phyloP scores from a whole-genome alignment of 2,888 invertebrate genomes.

The Rosalia funebris region DNA sequence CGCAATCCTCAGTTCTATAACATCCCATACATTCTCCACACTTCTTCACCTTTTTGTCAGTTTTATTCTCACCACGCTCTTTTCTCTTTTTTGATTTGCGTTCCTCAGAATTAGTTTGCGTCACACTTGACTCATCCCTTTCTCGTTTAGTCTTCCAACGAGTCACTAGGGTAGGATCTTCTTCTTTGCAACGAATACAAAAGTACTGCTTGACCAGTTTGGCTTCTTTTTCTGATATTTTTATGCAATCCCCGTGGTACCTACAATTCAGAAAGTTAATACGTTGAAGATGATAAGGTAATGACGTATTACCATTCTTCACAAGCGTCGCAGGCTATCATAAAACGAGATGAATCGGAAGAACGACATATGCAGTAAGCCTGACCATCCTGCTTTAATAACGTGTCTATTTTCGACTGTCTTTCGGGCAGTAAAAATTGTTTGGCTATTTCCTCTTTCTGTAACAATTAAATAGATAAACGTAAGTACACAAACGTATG shows the following conservation, averaged over 20 bases:
- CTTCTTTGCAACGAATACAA: constrained; percentile 85
- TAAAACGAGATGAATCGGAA: constrained; percentile 92
- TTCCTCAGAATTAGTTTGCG: constrained; percentile 49
- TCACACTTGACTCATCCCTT: constrained; percentile 50
- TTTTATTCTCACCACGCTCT: constrained; percentile 57
- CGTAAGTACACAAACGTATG: not conserved
- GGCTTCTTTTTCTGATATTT: constrained; percentile 92
- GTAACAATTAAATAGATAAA: constrained; percentile 46
- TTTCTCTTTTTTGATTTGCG: constrained; percentile 55
- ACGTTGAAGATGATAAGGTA: too few relatives aligned
- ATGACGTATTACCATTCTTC: constrained; percentile 83
- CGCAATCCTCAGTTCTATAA: constrained; percentile 75
- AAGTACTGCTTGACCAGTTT: constrained; percentile 94
- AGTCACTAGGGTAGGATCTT: constrained; percentile 81
- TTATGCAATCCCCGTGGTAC: constrained; percentile 97
- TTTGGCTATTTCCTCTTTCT: constrained; percentile 90
- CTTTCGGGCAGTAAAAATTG: constrained; percentile 90
- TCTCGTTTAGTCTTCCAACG: constrained; percentile 60
- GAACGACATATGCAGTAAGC: constrained; percentile 95
- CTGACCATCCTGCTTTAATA: constrained; percentile 89
- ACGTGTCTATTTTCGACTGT: constrained; percentile 88
- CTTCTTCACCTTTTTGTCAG: constrained; percentile 66
- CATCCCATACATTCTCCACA: constrained; percentile 85
- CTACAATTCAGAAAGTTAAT: constrained; percentile 34
- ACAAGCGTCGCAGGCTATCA: constrained; percentile 98